Percentiles rank a stretch among this genome's conserved stretches.
phyloP scores from a whole-genome alignment of 2,888 invertebrate species.

The Dinocampus coccinellae region DNA sequence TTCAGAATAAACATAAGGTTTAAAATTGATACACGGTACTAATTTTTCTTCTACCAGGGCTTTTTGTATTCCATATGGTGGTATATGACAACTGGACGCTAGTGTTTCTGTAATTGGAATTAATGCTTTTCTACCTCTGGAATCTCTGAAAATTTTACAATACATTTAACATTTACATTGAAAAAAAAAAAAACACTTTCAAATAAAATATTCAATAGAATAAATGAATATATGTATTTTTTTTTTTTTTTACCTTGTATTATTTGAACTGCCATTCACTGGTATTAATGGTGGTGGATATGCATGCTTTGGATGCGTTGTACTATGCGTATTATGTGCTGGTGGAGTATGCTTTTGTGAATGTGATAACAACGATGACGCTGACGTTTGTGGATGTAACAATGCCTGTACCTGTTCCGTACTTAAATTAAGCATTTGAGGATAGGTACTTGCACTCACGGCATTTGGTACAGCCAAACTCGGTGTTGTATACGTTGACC shows the following conservation, averaged over 20 bases:
- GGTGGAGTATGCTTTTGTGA: conserved; percentile 68
- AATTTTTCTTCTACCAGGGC: conserved; percentile 84
- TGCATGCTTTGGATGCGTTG: conserved; percentile 58
- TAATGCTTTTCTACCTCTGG: conserved; percentile 73
- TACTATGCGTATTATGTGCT: conserved; percentile 53
- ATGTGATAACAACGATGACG: conserved; percentile 63
- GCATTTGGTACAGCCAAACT: conserved; percentile 64
- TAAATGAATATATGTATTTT: not conserved
- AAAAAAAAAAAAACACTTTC: not conserved
- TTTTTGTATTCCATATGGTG: conserved; percentile 77
- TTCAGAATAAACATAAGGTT: conserved; percentile 86
- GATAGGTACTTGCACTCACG: conserved; percentile 64
- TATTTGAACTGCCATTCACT: conserved; percentile 67
- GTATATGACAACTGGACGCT: conserved; percentile 71
- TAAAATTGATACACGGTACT: conserved; percentile 89
- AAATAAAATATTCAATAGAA: not conserved
- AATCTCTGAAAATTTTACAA: conserved; percentile 55
- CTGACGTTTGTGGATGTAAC: conserved; percentile 65
- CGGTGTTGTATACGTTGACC: conserved; percentile 68
- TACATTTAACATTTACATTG: not conserved
- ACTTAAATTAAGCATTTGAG: conserved; percentile 70
- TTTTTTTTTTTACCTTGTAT: conserved; percentile 50
- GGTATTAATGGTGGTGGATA: conserved; percentile 74
- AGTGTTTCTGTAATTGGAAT: conserved; percentile 80
- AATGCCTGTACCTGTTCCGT: conserved; percentile 67